Evolutionary conservation across 2,888 invertebrate genomes (phyloP).

Genomic region (Noctua pronuba): DNA sequence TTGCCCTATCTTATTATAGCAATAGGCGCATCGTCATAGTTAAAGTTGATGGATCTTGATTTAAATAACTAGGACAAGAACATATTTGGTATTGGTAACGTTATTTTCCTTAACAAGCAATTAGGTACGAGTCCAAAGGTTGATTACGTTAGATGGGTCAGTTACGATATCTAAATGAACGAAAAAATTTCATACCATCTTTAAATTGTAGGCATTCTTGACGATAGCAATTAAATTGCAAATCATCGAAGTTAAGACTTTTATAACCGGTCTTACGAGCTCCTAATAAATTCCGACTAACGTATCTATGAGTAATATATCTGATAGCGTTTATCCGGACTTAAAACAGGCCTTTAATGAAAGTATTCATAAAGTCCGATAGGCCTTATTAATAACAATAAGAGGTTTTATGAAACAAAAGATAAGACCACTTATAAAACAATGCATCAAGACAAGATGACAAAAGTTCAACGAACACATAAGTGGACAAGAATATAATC

Average conservation of each 20-base stretch:
- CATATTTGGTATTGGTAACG: conserved; percentile 35
- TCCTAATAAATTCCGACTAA: neutral
- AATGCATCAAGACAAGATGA: conserved; percentile 9
- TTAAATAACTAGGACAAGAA: conserved; percentile 56
- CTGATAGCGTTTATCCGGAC: neutral
- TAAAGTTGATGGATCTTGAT: conserved; percentile 53
- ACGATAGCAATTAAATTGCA: neutral
- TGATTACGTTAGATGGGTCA: neutral
- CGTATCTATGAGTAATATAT: neutral
- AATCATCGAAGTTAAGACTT: conserved; percentile 3
- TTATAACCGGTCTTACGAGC: neutral
- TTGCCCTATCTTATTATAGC: conserved; percentile 43
- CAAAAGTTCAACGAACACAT: conserved; percentile 29
- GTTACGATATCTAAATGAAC: neutral
- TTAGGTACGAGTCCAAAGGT: conserved; percentile 37
- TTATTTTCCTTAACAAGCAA: conserved; percentile 43
- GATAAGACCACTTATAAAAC: conserved; percentile 25
- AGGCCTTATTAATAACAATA: conserved; percentile 5
- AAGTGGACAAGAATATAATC: neutral
- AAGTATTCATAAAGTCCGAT: conserved; percentile 7
- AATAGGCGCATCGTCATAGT: conserved; percentile 38
- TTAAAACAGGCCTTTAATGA: no score
- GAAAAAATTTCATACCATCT: neutral
- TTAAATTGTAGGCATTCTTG: neutral
- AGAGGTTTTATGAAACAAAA: neutral